Conservation (phyloP, 2,113 vertebrate species). For the Charadrius vociferus region DNA sequence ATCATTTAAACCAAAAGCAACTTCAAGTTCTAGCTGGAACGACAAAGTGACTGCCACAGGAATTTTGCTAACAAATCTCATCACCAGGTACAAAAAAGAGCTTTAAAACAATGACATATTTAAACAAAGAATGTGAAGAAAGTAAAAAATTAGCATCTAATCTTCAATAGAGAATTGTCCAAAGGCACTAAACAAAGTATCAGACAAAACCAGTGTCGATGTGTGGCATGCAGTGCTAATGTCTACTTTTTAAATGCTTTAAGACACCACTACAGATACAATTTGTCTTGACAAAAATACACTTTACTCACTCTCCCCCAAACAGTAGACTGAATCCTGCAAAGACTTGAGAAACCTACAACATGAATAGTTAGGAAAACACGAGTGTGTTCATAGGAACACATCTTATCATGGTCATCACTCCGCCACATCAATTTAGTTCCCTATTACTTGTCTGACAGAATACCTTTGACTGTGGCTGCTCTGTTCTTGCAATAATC, state of each 20-base stretch:
- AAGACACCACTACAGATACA: neutral
- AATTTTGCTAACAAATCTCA: neutral
- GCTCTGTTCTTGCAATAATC: neutral
- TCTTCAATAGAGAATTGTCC: neutral
- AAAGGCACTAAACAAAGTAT: neutral
- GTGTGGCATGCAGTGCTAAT: neutral
- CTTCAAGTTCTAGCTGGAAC: neutral
- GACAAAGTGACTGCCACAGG: accelerated
- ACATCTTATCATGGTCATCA: neutral
- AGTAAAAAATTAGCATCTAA: neutral
- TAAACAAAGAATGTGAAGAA: neutral
- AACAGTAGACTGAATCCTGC: neutral
- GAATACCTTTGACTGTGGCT: neutral
- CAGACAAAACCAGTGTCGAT: neutral
- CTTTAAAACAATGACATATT: neutral
- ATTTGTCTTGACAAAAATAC: neutral
- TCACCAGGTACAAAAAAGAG: neutral
- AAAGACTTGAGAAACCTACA: neutral
- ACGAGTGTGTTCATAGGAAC: neutral
- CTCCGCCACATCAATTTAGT: neutral
- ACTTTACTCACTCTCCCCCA: neutral
- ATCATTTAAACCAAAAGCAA: neutral
- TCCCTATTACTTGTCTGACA: neutral
- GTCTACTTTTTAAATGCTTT: neutral
- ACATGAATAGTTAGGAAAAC: neutral